phyloP scores from a whole-genome alignment of 2,113 vertebrate species.

The Forbesichthys papilliferus region DNA sequence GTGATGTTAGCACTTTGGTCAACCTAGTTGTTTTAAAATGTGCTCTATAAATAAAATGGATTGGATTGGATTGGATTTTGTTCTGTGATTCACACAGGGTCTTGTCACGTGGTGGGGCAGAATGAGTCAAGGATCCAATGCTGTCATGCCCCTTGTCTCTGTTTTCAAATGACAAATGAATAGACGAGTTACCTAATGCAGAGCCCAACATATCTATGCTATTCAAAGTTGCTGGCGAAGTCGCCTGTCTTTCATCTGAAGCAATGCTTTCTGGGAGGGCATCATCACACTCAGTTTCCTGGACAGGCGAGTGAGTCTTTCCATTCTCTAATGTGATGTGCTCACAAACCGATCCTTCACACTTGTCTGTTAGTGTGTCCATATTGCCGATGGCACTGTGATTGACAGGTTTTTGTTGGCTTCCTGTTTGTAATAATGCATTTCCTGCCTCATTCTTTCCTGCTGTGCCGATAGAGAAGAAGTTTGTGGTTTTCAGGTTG shows the following conservation, averaged over 20 bases:
- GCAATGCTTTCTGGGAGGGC: conserved; percentile 1
- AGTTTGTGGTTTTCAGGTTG: not conserved
- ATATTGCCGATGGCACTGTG: conserved; percentile 8
- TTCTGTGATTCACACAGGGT: conserved; percentile 14
- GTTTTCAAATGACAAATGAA: conserved; percentile 8
- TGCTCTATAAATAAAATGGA: too few species aligned
- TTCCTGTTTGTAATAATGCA: conserved; percentile 9
- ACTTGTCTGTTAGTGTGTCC: conserved; percentile 1
- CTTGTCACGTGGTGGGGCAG: not conserved
- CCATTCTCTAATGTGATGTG: conserved; percentile 3
- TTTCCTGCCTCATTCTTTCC: conserved; percentile 19
- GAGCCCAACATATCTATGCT: conserved; percentile 6
- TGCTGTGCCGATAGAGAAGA: not conserved
- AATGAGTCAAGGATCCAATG: not conserved
- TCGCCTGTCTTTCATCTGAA: not conserved
- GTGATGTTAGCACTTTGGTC: too few species aligned
- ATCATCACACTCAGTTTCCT: not conserved
- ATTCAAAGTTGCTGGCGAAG: conserved; percentile 10
- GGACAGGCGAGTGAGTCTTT: not conserved
- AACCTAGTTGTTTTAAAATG: too few species aligned
- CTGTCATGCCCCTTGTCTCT: conserved; percentile 4
- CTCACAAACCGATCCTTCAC: not conserved
- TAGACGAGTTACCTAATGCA: not conserved
- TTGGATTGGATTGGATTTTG: too few species aligned
- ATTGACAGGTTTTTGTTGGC: conserved; percentile 37